These are phyloP conservation scores for Rhinoderma darwinii DNA, from an alignment of 2,113 vertebrate species.

Conservation along the genomic window DNA sequence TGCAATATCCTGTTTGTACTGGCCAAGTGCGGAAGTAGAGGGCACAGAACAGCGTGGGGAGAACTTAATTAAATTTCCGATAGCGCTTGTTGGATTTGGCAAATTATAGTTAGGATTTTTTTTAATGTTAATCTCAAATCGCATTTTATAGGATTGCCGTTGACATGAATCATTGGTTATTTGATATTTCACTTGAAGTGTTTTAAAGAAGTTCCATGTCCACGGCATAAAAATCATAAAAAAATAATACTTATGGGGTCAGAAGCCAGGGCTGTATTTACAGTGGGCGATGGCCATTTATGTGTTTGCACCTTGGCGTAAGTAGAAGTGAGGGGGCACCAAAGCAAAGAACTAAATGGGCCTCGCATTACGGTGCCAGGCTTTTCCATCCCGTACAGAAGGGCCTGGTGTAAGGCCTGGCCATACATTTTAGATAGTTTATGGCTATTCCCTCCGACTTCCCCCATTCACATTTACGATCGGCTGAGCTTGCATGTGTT, in stretches of 20 bases:
- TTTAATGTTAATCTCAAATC: slow-evolving; percentile 16
- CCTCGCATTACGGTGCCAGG: not conserved
- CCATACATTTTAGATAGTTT: too few species aligned
- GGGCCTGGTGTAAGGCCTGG: not conserved
- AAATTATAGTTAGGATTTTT: slow-evolving; percentile 19
- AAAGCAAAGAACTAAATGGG: not conserved
- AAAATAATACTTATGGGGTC: not conserved
- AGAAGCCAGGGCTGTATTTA: not conserved
- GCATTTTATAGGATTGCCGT: slow-evolving; percentile 31
- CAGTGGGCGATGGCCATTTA: not conserved
- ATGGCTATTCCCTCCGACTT: too few species aligned
- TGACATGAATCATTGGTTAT: slow-evolving; percentile 29
- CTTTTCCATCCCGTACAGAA: not conserved
- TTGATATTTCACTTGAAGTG: slow-evolving; percentile 10
- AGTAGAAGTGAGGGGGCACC: not conserved
- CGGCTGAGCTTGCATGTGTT: too few species aligned
- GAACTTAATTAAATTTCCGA: slow-evolving; percentile 56
- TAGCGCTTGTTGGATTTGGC: slow-evolving; percentile 48
- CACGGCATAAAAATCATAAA: not conserved
- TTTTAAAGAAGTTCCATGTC: not conserved
- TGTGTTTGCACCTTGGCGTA: not conserved
- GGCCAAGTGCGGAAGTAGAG: slow-evolving; percentile 1
- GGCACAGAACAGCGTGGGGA: slow-evolving; percentile 44
- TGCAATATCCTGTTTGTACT: slow-evolving; percentile 48
- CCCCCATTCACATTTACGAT: too few species aligned